These are phyloP conservation scores for Brachionus sp. DNA, from an alignment of 1,140 invertebrate genomes.

Conservation along the genomic window DNA sequence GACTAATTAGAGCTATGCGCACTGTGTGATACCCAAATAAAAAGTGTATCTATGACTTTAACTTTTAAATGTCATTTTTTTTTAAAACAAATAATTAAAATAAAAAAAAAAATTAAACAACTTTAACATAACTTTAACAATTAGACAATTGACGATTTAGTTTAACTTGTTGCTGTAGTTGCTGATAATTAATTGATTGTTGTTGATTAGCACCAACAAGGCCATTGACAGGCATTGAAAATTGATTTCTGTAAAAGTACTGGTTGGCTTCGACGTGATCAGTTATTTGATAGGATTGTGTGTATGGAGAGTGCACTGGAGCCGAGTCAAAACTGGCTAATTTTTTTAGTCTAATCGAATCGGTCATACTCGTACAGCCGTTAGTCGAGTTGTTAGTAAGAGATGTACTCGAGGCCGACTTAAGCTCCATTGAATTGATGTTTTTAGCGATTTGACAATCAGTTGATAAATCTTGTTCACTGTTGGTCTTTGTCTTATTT, in stretches of 20 bases:
- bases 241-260: background rate
- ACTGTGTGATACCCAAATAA: background rate
- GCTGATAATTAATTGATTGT: background rate
- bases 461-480: background rate
- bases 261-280: background rate
- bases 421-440: background rate
- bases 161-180: slow-evolving; percentile 43
- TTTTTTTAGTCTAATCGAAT: background rate
- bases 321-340: slow-evolving; percentile 17
- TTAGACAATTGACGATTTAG: slow-evolving; percentile 42
- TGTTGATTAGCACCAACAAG: background rate
- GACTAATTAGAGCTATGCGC: background rate
- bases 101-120: slow-evolving; percentile 25
- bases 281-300: background rate
- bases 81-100: background rate
- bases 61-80: background rate
- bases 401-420: background rate
- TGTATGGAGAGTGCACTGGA: background rate
- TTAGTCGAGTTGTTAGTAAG: background rate
- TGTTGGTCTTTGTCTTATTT: background rate
- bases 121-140: slow-evolving; percentile 41
- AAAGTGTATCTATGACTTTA: slow-evolving; percentile 9
- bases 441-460: background rate
- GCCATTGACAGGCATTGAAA: background rate
- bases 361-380: background rate